These are phyloP conservation scores for Harpegnathos saltator DNA, from an alignment of 1,140 invertebrate species.

Conservation along the genomic window DNA sequence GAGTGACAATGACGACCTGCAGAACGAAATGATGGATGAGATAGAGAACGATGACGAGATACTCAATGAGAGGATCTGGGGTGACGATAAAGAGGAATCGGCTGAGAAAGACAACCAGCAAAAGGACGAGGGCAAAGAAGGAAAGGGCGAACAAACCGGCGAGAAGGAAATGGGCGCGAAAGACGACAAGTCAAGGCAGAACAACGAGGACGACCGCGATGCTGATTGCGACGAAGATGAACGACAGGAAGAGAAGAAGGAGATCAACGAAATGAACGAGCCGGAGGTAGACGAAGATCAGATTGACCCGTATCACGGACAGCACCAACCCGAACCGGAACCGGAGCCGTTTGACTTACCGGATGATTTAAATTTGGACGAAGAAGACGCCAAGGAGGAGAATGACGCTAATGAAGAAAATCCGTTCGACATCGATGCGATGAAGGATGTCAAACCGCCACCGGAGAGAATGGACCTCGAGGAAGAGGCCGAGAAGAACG, in stretches of 20 bases:
- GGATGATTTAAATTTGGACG: slow-evolving; percentile 93
- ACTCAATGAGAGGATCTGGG: slow-evolving; percentile 95
- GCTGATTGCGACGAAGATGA: slow-evolving; percentile 80
- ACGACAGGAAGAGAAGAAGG: slow-evolving; percentile 88
- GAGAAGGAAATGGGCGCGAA: slow-evolving; percentile 87
- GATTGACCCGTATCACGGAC: slow-evolving; percentile 94
- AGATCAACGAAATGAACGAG: slow-evolving; percentile 93
- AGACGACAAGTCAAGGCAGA: slow-evolving; percentile 90
- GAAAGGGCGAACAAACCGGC: slow-evolving; percentile 86
- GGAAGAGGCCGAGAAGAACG: slow-evolving; percentile 69
- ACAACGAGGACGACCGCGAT: slow-evolving; percentile 84
- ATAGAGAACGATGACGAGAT: slow-evolving; percentile 93
- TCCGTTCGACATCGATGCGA: slow-evolving; percentile 93
- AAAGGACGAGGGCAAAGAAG: slow-evolving; percentile 87
- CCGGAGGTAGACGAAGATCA: slow-evolving; percentile 93
- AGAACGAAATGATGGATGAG: slow-evolving; percentile 99
- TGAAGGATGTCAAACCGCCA: slow-evolving; percentile 86
- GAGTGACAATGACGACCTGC: slow-evolving; percentile 91
- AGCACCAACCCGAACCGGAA: slow-evolving; percentile 90
- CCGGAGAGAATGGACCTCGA: slow-evolving; percentile 75
- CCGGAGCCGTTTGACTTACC: slow-evolving; percentile 95
- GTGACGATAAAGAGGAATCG: slow-evolving; percentile 92
- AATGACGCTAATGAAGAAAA: slow-evolving; percentile 90
- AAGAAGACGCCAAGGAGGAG: slow-evolving; percentile 88
- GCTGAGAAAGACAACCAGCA: slow-evolving; percentile 88